These are phyloP conservation scores for Drosophila baimaii DNA, from an alignment of 1,140 invertebrate genomes.

Conservation along the genomic window DNA sequence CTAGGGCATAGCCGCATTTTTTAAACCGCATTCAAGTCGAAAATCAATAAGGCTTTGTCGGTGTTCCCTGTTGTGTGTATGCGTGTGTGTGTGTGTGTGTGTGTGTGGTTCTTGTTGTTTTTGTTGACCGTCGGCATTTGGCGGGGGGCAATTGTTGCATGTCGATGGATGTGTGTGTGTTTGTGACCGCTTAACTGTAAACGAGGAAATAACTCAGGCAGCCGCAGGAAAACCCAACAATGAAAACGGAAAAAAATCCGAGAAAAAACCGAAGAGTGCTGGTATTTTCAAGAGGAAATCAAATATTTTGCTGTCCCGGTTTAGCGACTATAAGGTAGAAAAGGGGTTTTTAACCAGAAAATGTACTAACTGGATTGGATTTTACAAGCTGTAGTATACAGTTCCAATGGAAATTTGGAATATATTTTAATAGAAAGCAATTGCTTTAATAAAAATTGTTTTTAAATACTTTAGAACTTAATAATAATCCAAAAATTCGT, in stretches of 20 bases:
- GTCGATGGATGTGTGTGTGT: slow-evolving; percentile 23
- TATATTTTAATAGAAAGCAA: too few species aligned
- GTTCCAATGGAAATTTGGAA: too few species aligned
- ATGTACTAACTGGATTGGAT: not conserved
- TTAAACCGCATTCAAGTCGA: slow-evolving; percentile 57
- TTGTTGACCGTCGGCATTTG: slow-evolving; percentile 49
- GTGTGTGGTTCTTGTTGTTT: slow-evolving; percentile 31
- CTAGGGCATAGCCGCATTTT: slow-evolving; percentile 25
- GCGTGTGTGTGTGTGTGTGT: slow-evolving; percentile 37
- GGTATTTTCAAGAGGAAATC: slow-evolving; percentile 43
- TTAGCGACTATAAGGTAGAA: not conserved
- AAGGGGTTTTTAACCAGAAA: slow-evolving; percentile 9
- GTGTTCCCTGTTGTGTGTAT: slow-evolving; percentile 30
- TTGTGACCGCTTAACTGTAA: slow-evolving; percentile 41
- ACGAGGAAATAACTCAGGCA: slow-evolving; percentile 47
- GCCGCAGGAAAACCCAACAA: slow-evolving; percentile 27
- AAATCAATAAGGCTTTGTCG: slow-evolving; percentile 62
- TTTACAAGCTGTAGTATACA: too few species aligned
- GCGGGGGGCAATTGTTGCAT: slow-evolving; percentile 52
- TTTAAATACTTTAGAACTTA: too few species aligned
- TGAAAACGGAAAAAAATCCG: slow-evolving; percentile 17
- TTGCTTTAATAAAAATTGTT: too few species aligned
- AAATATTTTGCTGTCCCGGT: slow-evolving; percentile 24
- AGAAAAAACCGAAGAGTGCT: not conserved
- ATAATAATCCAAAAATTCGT: not conserved